phyloP scores from a whole-genome alignment of 2,113 vertebrate genomes.

The Neomonachus schauinslandi region DNA sequence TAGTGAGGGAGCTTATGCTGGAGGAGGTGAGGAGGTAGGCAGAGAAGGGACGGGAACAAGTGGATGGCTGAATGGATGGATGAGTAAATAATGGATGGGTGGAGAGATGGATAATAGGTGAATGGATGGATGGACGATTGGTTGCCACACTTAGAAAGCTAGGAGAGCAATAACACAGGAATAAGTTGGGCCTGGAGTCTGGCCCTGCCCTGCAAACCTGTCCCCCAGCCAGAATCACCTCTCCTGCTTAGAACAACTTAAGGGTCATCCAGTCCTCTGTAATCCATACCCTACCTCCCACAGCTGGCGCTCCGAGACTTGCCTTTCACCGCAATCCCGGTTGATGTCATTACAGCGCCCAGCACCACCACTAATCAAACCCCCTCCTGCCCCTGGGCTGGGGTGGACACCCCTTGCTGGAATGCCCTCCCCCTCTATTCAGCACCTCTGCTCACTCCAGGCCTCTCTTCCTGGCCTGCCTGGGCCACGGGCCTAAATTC shows the following conservation, averaged over 20 bases:
- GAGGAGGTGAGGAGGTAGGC: neutral
- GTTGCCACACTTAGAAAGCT: neutral
- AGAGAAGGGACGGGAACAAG: neutral
- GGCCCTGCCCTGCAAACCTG: neutral
- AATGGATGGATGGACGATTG: no score
- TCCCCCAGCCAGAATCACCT: neutral
- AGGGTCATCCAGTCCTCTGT: neutral
- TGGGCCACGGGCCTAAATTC: neutral
- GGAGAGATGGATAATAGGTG: neutral
- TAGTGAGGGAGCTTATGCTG: neutral
- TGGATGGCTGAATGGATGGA: neutral
- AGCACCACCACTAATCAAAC: neutral
- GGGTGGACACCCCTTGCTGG: neutral
- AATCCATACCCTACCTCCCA: neutral
- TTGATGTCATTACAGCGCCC: neutral
- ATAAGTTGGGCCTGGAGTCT: neutral
- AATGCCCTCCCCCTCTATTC: neutral
- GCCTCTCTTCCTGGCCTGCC: neutral
- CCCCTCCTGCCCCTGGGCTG: neutral
- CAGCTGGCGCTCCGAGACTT: neutral
- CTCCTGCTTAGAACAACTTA: neutral
- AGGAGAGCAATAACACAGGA: neutral
- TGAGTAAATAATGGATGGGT: neutral
- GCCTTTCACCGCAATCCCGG: neutral
- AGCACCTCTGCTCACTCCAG: neutral